A percentile compares a stretch with the other conserved stretches of the same genome.
These are phyloP conservation scores for Agrotis clavis DNA, from an alignment of 2,888 invertebrate genomes.

Conservation along the genomic window DNA sequence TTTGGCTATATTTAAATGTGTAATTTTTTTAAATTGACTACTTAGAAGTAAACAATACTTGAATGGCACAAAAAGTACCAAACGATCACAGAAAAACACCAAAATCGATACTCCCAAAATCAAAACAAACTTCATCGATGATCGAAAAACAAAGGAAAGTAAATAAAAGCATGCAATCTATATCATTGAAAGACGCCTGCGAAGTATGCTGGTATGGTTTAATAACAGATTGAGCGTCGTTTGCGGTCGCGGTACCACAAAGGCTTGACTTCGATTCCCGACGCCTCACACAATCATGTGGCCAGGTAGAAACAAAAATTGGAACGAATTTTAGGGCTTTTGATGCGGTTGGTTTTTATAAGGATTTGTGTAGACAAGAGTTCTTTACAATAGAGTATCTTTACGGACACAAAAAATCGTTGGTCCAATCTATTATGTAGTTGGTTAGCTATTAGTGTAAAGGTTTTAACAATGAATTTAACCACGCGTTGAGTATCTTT, in stretches of 20 bases:
- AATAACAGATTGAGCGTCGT: slow-evolving; percentile 49
- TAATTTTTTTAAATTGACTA: no score
- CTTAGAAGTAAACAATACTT: not conserved
- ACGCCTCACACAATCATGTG: slow-evolving; percentile 44
- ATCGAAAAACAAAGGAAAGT: slow-evolving; percentile 23
- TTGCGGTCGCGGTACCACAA: slow-evolving; percentile 66
- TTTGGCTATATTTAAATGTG: no score
- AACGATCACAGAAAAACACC: not conserved
- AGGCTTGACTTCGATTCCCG: slow-evolving; percentile 59
- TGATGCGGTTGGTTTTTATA: slow-evolving; percentile 38
- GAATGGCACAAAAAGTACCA: not conserved
- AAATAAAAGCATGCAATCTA: slow-evolving; percentile 37
- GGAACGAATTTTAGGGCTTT: slow-evolving; percentile 55
- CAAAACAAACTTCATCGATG: slow-evolving; percentile 43
- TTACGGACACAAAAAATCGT: slow-evolving; percentile 4
- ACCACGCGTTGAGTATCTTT: not conserved
- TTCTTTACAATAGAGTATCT: slow-evolving; percentile 23
- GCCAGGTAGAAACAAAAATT: slow-evolving; percentile 58
- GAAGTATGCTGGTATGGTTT: slow-evolving; percentile 34
- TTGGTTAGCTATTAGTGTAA: not conserved
- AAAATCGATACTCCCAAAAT: slow-evolving; percentile 13
- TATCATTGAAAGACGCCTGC: slow-evolving; percentile 43
- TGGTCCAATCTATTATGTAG: not conserved
- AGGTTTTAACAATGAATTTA: not conserved
- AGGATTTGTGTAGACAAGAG: slow-evolving; percentile 24